Percentiles rank a stretch among this genome's conserved stretches.
phyloP scores from a whole-genome alignment of 2,113 vertebrate species.

The Semnornis frantzii region DNA sequence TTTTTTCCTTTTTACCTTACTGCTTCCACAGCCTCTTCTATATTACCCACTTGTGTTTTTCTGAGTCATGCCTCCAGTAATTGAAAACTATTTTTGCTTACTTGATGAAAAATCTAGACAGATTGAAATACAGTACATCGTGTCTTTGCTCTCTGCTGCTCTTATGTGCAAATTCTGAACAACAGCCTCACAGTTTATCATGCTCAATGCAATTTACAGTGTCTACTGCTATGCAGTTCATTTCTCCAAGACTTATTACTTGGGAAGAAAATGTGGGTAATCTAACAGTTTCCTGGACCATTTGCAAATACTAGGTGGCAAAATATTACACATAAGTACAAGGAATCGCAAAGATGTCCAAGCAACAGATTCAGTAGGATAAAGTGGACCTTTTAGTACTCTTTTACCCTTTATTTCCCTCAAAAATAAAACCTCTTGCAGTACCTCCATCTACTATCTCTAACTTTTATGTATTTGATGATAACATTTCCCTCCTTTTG shows the following conservation, averaged over 20 bases:
- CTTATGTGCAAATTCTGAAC: background rate
- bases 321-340: background rate
- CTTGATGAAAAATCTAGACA: conserved; percentile 30
- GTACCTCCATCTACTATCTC: background rate
- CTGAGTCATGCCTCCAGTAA: conserved; percentile 3
- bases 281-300: background rate
- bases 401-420: background rate
- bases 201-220: background rate
- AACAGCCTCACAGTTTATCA: background rate
- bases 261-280: background rate
- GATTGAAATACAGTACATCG: background rate
- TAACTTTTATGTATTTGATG: background rate
- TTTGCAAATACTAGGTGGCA: background rate
- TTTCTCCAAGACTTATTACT: background rate
- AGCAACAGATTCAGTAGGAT: background rate
- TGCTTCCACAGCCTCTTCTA: background rate
- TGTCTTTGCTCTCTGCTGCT: background rate
- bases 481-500: background rate
- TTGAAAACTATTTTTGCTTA: background rate
- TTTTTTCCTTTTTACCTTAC: background rate
- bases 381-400: background rate
- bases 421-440: background rate
- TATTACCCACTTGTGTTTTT: conserved; percentile 21
- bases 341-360: background rate
- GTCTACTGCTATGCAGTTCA: background rate